Percentiles rank a stretch among this genome's conserved stretches.
Evolutionary conservation across 2,888 invertebrate species (phyloP).

Genomic region (Platycheirus rosarum): DNA sequence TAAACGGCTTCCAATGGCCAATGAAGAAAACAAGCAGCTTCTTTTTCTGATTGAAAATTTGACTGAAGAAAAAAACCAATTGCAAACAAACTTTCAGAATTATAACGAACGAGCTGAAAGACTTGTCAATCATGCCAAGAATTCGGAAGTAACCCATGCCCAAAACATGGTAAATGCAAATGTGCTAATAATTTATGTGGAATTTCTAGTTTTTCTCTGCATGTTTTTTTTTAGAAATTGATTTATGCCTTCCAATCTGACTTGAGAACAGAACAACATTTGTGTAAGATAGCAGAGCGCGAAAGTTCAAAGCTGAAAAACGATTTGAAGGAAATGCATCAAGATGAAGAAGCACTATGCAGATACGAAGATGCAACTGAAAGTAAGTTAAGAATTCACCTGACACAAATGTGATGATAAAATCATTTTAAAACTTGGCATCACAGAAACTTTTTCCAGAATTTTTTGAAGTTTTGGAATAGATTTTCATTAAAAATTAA

Average conservation of each 20-base stretch:
- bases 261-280: slow-evolving; percentile 87
- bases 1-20: slow-evolving; percentile 88
- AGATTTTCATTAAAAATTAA: no score
- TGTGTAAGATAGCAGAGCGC: slow-evolving; percentile 80
- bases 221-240: slow-evolving; percentile 83
- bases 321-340: slow-evolving; percentile 77
- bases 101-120: slow-evolving; percentile 82
- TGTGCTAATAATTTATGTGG: neutral
- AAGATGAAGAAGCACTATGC: slow-evolving; percentile 77
- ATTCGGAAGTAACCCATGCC: slow-evolving; percentile 84
- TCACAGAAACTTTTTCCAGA: no score
- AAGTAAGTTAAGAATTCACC: no score
- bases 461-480: no score
- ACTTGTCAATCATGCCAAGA: slow-evolving; percentile 83
- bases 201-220: slow-evolving; percentile 55
- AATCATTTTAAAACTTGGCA: no score
- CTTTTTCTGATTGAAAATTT: slow-evolving; percentile 83
- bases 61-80: slow-evolving; percentile 83
- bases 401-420: no score
- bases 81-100: slow-evolving; percentile 82
- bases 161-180: slow-evolving; percentile 84
- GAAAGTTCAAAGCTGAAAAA: slow-evolving; percentile 80
- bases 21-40: slow-evolving; percentile 86
- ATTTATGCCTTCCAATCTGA: slow-evolving; percentile 88
- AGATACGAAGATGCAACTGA: slow-evolving; percentile 78